Conservation (phyloP, 2,797 vertebrate species). For the Lutjanus argentimaculatus region DNA sequence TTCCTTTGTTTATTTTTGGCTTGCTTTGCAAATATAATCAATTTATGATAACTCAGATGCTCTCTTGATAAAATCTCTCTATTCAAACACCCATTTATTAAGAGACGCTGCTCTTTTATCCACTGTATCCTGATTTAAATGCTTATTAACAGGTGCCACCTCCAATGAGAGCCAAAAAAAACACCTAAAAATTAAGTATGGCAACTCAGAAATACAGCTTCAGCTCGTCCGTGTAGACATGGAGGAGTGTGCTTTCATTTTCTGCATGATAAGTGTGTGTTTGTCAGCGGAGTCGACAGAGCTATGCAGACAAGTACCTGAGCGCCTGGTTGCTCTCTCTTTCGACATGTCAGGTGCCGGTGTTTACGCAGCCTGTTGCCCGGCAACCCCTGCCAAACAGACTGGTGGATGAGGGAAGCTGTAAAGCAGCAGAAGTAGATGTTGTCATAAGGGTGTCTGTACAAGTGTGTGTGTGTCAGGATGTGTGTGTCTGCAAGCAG, state of each 20-base stretch:
- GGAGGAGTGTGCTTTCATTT: constrained; percentile 44
- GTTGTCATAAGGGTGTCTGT: constrained; percentile 55
- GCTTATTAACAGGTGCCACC: constrained; percentile 6
- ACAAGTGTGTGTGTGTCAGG: constrained; percentile 25
- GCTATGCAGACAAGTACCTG: constrained; percentile 56
- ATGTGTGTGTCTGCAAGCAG: constrained; percentile 31
- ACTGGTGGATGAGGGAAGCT: constrained; percentile 65
- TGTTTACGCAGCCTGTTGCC: constrained; percentile 79
- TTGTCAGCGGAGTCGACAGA: constrained; percentile 49
- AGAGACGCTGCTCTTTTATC: constrained; percentile 13
- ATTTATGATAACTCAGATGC: constrained; percentile 40
- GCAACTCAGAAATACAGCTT: constrained; percentile 4
- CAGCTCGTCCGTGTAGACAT: constrained; percentile 8
- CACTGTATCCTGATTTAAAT: constrained; percentile 8
- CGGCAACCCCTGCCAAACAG: constrained; percentile 78
- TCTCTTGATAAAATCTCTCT: constrained; percentile 29
- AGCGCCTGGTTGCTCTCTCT: constrained; percentile 67
- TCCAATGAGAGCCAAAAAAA: not conserved
- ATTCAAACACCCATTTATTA: constrained; percentile 23
- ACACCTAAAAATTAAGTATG: not conserved
- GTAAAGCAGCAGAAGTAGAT: constrained; percentile 67
- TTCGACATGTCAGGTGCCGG: constrained; percentile 74
- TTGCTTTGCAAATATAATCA: constrained; percentile 15
- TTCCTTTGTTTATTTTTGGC: constrained; percentile 28
- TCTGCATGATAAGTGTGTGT: constrained; percentile 55